Percentiles rank a stretch among this genome's conserved stretches.
Conservation (phyloP, 2,797 vertebrate species). For the Tenualosa thibaudeaui region DNA sequence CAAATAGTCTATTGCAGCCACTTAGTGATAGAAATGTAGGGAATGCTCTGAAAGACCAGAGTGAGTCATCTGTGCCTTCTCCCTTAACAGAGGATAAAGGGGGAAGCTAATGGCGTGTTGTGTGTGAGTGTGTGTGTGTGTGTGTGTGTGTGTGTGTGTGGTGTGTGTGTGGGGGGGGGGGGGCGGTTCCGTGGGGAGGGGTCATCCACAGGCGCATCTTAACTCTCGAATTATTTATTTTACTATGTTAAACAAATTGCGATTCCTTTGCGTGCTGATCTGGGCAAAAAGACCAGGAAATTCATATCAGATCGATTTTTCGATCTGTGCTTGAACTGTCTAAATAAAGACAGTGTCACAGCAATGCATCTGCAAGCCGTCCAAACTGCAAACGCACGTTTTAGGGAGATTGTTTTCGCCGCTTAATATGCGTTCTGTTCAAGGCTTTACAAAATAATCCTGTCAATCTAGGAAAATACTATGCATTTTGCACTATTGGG, state of each 20-base stretch:
- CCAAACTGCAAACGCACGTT: slow-evolving; percentile 23
- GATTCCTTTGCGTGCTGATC: slow-evolving; percentile 91
- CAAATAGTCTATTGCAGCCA: background rate
- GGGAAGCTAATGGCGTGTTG: background rate
- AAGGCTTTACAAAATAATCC: slow-evolving; percentile 78
- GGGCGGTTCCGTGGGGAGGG: background rate
- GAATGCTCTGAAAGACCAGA: background rate
- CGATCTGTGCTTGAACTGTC: slow-evolving; percentile 94
- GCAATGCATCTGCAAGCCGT: slow-evolving; percentile 22
- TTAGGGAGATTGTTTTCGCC: slow-evolving; percentile 28
- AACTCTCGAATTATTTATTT: slow-evolving; percentile 70
- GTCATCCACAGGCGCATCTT: slow-evolving; percentile 32
- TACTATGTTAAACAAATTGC: slow-evolving; percentile 82
- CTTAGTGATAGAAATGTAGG: background rate
- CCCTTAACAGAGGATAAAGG: background rate
- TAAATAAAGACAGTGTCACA: slow-evolving; percentile 79
- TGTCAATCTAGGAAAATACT: slow-evolving; percentile 79
- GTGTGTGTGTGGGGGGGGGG: background rate
- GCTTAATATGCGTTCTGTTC: slow-evolving; percentile 60
- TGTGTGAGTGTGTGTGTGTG: background rate
- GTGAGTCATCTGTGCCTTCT: background rate
- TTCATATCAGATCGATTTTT: slow-evolving; percentile 95
- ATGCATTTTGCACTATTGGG: slow-evolving; percentile 73
- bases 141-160: background rate
- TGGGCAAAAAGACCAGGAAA: slow-evolving; percentile 91